These are phyloP conservation scores for Ophthalmotilapia sp. DNA, from an alignment of 2,113 vertebrate species.

Conservation along the genomic window DNA sequence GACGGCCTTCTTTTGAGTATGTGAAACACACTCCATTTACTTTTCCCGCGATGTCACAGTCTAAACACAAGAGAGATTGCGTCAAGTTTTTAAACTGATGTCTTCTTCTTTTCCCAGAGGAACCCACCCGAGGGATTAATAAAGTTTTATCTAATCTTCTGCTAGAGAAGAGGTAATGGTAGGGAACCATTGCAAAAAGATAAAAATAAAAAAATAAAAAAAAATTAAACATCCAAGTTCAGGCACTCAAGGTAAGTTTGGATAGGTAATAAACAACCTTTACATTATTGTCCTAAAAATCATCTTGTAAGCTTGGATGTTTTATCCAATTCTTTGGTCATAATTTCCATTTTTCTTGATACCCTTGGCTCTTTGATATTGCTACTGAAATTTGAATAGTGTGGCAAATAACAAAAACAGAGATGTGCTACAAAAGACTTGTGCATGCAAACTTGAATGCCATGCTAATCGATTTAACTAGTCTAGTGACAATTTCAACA, in stretches of 20 bases:
- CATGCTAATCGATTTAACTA: neutral
- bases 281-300: neutral
- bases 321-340: neutral
- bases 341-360: neutral
- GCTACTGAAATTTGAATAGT: neutral
- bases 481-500: neutral
- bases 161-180: neutral
- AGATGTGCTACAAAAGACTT: neutral
- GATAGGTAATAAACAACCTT: neutral
- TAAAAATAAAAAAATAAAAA: fast-evolving
- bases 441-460: neutral
- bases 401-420: neutral
- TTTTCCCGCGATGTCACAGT: slow-evolving; percentile 76
- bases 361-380: neutral
- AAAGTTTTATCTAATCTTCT: too few relatives aligned
- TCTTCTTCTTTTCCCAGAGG: too few relatives aligned
- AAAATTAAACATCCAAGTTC: neutral
- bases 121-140: too few relatives aligned
- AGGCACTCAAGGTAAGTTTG: neutral
- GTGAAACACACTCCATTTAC: slow-evolving; percentile 78
- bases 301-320: neutral
- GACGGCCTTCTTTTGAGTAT: slow-evolving; percentile 78
- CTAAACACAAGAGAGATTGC: slow-evolving; percentile 34
- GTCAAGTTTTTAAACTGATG: neutral
- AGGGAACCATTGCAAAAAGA: neutral